Percentiles rank a stretch among this genome's conserved stretches.
These are phyloP conservation scores for Micronycteris hirsuta DNA, from an alignment of 2,113 vertebrate genomes.

Conservation along the genomic window DNA sequence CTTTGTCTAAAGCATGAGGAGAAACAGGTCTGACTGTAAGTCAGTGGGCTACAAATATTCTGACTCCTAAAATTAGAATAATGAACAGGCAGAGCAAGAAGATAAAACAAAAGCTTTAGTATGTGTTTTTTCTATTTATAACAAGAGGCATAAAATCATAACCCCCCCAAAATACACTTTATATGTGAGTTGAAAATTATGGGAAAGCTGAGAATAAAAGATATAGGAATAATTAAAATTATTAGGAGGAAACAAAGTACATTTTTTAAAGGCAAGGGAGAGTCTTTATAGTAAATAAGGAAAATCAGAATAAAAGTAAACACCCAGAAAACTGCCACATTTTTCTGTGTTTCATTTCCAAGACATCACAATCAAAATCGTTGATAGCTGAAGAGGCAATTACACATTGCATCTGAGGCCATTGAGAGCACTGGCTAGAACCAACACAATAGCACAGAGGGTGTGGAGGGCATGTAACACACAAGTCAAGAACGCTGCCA, in stretches of 20 bases:
- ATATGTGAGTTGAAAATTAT: neutral
- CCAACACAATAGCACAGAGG: neutral
- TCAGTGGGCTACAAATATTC: neutral
- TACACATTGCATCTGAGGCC: neutral
- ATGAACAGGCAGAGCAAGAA: neutral
- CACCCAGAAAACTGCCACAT: neutral
- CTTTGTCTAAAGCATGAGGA: neutral
- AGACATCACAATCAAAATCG: conserved; percentile 5
- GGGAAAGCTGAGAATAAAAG: neutral
- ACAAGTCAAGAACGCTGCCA: neutral
- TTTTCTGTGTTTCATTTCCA: conserved; percentile 14
- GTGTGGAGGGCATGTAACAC: neutral
- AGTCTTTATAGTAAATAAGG: neutral
- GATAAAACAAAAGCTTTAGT: neutral
- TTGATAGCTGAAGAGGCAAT: neutral
- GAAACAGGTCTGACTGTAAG: neutral
- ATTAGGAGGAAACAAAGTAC: neutral
- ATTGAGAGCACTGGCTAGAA: neutral
- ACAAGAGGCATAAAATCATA: neutral
- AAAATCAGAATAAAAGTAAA: neutral
- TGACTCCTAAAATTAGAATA: conserved; percentile 12
- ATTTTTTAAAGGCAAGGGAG: neutral
- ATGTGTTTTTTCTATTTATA: neutral
- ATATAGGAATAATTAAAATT: neutral
- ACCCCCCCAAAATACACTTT: neutral